These are phyloP conservation scores for Eumerus sabulonum DNA, from an alignment of 2,888 invertebrate genomes.

Conservation along the genomic window DNA sequence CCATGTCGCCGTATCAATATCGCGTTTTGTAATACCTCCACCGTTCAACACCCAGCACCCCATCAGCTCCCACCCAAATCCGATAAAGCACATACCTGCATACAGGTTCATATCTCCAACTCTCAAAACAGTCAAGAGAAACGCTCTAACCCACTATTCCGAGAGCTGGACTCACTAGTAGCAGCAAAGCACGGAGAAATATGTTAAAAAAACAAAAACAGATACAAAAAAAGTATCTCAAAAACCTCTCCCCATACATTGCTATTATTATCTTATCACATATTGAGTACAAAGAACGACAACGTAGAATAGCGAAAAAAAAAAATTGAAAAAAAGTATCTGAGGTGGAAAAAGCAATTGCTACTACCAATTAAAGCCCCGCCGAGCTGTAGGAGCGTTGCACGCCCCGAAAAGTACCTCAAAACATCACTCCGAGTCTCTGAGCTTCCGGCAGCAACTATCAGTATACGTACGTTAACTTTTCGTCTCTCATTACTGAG, in stretches of 20 bases:
- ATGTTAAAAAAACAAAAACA: constrained; percentile 13
- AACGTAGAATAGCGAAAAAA: too few species aligned
- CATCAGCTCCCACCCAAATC: not conserved
- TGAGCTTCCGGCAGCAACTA: constrained; percentile 44
- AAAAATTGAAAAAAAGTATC: constrained; percentile 23
- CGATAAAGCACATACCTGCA: constrained; percentile 7
- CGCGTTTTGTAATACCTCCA: constrained; percentile 22
- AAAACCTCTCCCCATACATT: constrained; percentile 21
- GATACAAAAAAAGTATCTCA: not conserved
- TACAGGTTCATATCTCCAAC: constrained; percentile 2
- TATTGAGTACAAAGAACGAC: constrained; percentile 36
- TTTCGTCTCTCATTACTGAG: constrained; percentile 28
- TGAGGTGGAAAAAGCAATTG: constrained; percentile 33
- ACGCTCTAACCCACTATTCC: constrained; percentile 18
- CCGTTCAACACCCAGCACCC: too few species aligned
- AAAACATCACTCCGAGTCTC: constrained; percentile 36
- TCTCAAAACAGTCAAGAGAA: constrained; percentile 11
- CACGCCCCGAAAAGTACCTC: constrained; percentile 44
- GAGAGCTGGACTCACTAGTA: constrained; percentile 12
- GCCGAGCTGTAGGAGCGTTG: constrained; percentile 36
- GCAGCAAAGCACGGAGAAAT: constrained; percentile 26
- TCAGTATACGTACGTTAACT: not conserved
- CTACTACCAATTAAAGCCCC: constrained; percentile 57
- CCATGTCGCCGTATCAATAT: constrained; percentile 32
- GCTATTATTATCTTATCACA: constrained; percentile 61